A percentile compares a stretch with the other conserved stretches of the same genome.
These are phyloP conservation scores for Diorhabda sublineata DNA, from an alignment of 1,140 invertebrate genomes.

Conservation along the genomic window DNA sequence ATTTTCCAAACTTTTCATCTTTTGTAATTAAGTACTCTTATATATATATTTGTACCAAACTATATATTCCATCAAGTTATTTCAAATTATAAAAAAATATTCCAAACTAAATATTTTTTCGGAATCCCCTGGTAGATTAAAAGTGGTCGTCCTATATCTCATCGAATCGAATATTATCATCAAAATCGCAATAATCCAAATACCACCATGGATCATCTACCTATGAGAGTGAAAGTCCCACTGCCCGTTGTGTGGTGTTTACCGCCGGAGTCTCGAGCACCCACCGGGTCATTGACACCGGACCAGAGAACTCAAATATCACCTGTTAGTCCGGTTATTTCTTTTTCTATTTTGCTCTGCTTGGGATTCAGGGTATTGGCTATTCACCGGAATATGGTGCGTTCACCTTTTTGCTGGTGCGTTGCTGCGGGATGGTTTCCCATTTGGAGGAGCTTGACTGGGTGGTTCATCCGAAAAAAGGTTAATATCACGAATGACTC, in stretches of 20 bases:
- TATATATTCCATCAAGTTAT: too few relatives aligned
- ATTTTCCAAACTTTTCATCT: too few relatives aligned
- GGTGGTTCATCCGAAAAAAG: too few relatives aligned
- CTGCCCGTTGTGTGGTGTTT: slow-evolving; percentile 5
- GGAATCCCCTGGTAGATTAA: too few relatives aligned
- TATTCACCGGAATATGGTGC: background rate
- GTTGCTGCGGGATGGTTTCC: background rate
- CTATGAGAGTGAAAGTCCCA: slow-evolving; percentile 29
- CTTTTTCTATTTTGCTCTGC: slow-evolving; percentile 16
- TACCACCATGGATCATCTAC: slow-evolving; percentile 24
- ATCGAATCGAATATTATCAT: too few relatives aligned
- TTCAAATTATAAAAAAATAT: too few relatives aligned
- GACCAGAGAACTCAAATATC: slow-evolving; percentile 10
- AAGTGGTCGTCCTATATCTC: too few relatives aligned
- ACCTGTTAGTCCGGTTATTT: slow-evolving; percentile 6
- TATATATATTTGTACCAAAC: too few relatives aligned
- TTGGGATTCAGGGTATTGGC: slow-evolving; percentile 11
- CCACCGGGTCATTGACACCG: slow-evolving; percentile 11
- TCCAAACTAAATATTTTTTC: too few relatives aligned
- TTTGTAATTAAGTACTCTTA: too few relatives aligned
- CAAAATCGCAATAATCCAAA: slow-evolving; percentile 7
- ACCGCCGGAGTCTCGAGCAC: slow-evolving; percentile 3
- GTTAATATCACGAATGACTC: too few relatives aligned
- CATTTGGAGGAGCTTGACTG: too few relatives aligned
- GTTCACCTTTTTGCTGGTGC: background rate